phyloP scores from a whole-genome alignment of 2,797 vertebrate species.

The Hemibagrus guttatus region DNA sequence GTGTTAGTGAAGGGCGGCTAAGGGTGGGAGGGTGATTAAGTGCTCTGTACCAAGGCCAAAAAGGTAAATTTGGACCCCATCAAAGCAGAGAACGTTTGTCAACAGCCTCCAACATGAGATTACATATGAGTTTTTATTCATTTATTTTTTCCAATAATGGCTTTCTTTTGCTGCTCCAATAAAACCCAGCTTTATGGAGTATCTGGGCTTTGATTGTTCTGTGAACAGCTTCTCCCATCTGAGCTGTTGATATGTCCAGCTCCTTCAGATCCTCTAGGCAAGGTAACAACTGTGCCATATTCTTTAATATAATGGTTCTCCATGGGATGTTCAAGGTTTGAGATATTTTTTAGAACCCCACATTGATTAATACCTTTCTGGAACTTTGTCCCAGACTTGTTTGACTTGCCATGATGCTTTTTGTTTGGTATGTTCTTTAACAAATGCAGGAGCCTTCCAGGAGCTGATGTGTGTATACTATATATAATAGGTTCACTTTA shows the following conservation, averaged over 20 bases:
- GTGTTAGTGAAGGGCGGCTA: neutral
- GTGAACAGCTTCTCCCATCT: slow-evolving; percentile 14
- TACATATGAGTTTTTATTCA: neutral
- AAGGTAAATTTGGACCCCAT: neutral
- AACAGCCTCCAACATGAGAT: neutral
- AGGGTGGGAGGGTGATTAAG: neutral
- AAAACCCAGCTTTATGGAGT: neutral
- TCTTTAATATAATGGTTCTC: neutral
- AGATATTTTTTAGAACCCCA: neutral
- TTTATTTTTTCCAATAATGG: neutral
- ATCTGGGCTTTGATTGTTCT: slow-evolving; percentile 5
- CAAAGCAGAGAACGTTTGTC: neutral
- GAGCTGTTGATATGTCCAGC: neutral
- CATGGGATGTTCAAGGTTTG: neutral
- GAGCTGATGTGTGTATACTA: neutral
- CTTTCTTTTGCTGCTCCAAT: neutral
- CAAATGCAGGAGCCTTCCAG: neutral
- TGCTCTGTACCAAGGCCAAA: neutral
- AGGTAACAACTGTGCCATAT: neutral
- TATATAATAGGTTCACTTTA: no score
- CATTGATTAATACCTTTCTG: neutral
- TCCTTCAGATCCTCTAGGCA: neutral
- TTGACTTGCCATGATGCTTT: neutral
- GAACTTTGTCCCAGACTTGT: neutral
- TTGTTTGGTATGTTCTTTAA: neutral